Percentiles rank a stretch among this genome's conserved stretches.
These are phyloP conservation scores for Pavo muticus DNA, from an alignment of 2,113 vertebrate genomes.

Conservation along the genomic window DNA sequence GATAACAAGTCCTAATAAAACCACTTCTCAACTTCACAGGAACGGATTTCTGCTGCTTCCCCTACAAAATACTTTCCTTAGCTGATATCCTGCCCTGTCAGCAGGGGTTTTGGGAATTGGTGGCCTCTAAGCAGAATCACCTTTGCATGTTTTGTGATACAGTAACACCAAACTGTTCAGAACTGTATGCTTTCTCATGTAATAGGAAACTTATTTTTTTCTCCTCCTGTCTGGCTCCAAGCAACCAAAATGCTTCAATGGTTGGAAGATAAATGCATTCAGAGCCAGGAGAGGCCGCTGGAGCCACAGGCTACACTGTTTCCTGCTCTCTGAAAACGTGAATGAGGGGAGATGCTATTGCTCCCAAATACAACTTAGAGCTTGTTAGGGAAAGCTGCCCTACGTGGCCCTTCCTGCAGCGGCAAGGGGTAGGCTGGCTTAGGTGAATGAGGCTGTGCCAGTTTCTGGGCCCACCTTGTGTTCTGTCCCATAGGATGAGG, in stretches of 20 bases:
- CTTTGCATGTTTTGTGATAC: fast-evolving
- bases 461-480: not conserved
- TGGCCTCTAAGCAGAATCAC: not conserved
- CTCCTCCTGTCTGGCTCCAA: not conserved
- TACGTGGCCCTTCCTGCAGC: fast-evolving
- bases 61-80: not conserved
- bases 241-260: not conserved
- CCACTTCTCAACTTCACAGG: not conserved
- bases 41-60: not conserved
- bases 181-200: fast-evolving
- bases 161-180: not conserved
- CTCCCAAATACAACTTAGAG: not conserved
- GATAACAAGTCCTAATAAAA: constrained; percentile 5
- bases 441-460: not conserved
- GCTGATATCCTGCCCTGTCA: not conserved
- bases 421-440: not conserved
- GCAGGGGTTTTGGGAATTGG: not conserved
- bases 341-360: not conserved
- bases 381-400: not conserved
- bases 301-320: not conserved
- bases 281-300: not conserved
- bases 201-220: not conserved
- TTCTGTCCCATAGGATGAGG: not conserved
- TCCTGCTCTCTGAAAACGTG: not conserved
- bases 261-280: not conserved